Evolutionary conservation across 1,140 invertebrate species (phyloP).

Genomic region (Oncopeltus fasciatus): DNA sequence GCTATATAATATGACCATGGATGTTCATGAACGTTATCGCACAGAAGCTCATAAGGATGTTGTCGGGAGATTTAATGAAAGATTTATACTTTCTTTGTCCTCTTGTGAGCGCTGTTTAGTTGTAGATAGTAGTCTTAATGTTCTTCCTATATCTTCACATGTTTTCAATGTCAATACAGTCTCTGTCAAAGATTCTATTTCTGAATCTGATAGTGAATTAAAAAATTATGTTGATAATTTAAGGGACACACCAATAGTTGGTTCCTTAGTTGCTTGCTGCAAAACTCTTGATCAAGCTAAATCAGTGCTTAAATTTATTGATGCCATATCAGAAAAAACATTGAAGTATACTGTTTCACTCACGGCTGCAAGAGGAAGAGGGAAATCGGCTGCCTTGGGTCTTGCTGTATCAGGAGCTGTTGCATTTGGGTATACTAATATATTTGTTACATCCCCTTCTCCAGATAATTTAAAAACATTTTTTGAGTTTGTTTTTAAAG

Average conservation of each 20-base stretch:
- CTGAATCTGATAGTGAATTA: constrained; percentile 43
- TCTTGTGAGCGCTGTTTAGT: constrained; percentile 80
- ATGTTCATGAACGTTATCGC: constrained; percentile 88
- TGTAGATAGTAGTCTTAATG: constrained; percentile 82
- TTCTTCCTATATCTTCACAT: constrained; percentile 84
- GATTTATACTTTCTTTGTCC: constrained; percentile 82
- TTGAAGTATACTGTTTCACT: constrained; percentile 80
- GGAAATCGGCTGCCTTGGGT: constrained; percentile 96
- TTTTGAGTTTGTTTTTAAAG: constrained; percentile 95
- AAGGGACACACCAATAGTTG: constrained; percentile 79
- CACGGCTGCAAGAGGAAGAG: constrained; percentile 89
- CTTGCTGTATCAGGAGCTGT: constrained; percentile 75
- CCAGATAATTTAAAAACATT: constrained; percentile 97
- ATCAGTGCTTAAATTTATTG: constrained; percentile 84
- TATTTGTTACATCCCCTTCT: constrained; percentile 94
- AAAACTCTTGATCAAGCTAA: constrained; percentile 90
- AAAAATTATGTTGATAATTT: constrained; percentile 57
- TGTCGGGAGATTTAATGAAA: constrained; percentile 90
- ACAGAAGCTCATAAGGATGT: constrained; percentile 90
- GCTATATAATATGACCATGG: constrained; percentile 94
- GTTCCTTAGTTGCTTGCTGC: constrained; percentile 77
- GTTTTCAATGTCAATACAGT: constrained; percentile 63
- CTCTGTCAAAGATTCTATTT: constrained; percentile 31
- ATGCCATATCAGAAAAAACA: constrained; percentile 87
- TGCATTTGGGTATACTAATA: constrained; percentile 87